Base-by-base conservation (phyloP, 2,113 vertebrate species). In the Bubo bubo region DNA sequence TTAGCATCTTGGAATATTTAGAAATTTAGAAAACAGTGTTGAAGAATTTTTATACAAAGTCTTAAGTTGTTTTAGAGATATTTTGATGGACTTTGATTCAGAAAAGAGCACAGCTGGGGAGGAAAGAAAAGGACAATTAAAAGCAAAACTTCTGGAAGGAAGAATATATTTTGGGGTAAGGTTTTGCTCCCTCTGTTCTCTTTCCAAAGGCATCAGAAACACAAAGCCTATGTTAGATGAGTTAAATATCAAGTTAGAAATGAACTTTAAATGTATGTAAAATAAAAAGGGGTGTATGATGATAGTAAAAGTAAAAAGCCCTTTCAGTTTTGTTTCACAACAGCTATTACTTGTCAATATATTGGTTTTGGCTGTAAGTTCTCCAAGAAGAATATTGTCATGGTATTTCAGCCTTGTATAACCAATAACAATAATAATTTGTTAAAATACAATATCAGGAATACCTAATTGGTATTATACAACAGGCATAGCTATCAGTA, bases 261-360 rank as follows among this genome's bases (percentile, higher is more conserved):
- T 16, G 0, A 75, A 50, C 3, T 24, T 24, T n/a, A 71, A 35
- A 68, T 1, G 0, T 15, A 59, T 2, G 3, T 39, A 35, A 93
- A 87, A 41, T 43, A n/a, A 77, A 62, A 43, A 71, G 19, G 8
- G 11, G 9, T 9, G 14, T 59, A 24, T 56, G 88, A 63, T 5
- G 7, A 37, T 5, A 52, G 6, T 5, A 37, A 64, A 85, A 85
- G 55, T 62, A 30, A 73, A 34, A 63, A 6, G 9, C 4, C 0
- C 6, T 74, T 83, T 52, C 6, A 11, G 6, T 53, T 77, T 3
- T 39, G 23, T 66, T 77, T 83, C 35, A 66, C n/a, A 56, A 17
- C 19, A 49, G 6, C 24, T 72, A 15, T 37, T 88, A 32, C 14
- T 62, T 67, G 10, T 64, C 63, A 80, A 26, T 59, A 20, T 23